Percentiles rank a stretch among this genome's conserved stretches.
phyloP scores from a whole-genome alignment of 2,113 vertebrate genomes.

The Boleophthalmus pectinirostris region DNA sequence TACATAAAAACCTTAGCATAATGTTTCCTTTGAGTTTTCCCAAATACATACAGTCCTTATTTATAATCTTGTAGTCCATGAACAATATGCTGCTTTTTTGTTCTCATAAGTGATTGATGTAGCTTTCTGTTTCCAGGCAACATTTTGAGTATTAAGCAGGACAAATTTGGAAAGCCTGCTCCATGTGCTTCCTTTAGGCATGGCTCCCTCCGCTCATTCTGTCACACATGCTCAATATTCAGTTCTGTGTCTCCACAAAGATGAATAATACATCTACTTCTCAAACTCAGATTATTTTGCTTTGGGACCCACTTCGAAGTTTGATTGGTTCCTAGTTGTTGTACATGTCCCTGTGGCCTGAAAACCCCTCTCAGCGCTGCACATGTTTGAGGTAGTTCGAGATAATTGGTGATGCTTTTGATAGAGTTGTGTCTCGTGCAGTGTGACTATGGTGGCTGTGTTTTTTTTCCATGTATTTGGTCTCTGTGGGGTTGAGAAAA shows the following conservation, averaged over 20 bases:
- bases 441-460: constrained; percentile 49
- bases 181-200: constrained; percentile 47
- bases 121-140: constrained; percentile 43
- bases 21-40: too few species aligned
- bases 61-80: neutral
- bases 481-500: constrained; percentile 22
- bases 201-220: constrained; percentile 31
- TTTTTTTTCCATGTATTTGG: constrained; percentile 49
- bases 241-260: constrained; percentile 26
- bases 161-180: constrained; percentile 64
- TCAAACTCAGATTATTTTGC: constrained; percentile 63
- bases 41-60: too few species aligned
- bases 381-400: constrained; percentile 44
- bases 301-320: constrained; percentile 62
- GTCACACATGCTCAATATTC: constrained; percentile 30
- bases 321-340: constrained; percentile 60
- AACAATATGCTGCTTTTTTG: neutral
- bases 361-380: constrained; percentile 33
- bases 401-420: constrained; percentile 57
- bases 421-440: constrained; percentile 42
- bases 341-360: constrained; percentile 26
- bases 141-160: constrained; percentile 66
- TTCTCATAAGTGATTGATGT: constrained; percentile 48
- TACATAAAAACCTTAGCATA: too few species aligned
- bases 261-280: constrained; percentile 66